Base-by-base conservation (phyloP, 1,140 invertebrate species). In the Rhizoglyphus robini region DNA sequence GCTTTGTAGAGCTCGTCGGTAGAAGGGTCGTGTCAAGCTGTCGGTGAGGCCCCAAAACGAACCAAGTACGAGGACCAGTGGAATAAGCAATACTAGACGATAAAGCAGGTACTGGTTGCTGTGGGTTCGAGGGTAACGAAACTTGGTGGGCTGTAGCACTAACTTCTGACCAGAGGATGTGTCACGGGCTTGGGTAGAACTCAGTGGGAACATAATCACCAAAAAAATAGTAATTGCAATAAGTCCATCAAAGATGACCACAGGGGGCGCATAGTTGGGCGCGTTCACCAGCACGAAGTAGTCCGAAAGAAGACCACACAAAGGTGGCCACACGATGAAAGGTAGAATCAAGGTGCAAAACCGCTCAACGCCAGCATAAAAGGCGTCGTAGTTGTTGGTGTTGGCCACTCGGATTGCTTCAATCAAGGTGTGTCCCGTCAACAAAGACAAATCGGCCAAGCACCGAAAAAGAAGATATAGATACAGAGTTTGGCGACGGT, bases 351-450 rank as follows among this genome's bases (percentile, higher is more conserved):
- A 47, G 4, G 57, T 38, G 5, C 67, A 41, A 15, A 62, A 20
- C 31, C 65, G 58, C 25, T 54, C 38, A 4, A 60, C 13, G 3
- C 67, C 47, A 3, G 67, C 71, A 54, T 72, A 72, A 25, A 67
- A 32, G 5, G 70, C 66, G 57, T 72, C 69, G 38, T 67, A 72
- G 61, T 72, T 65, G 11, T 67, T 66, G 4, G 67, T 69, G 4
- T 59, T 63, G n/a, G 66, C 61, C 3, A 72, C 65, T n/a, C 66
- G 65, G 3, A 71, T 29, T 25, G 68, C 68, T 66, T 72, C 71
- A 15, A 72, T 32, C 3, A 71, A 47, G 23, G 68, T 59, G 29
- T 70, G 51, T 1, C 62, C 36, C 1, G 70, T 69, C 8, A 72
- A 54, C 2, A 72, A 34, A 41, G 65, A 66, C 1, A 71, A 38